These are phyloP conservation scores for Patagioenas fasciata DNA, from an alignment of 2,113 vertebrate species.

Conservation along the genomic window DNA sequence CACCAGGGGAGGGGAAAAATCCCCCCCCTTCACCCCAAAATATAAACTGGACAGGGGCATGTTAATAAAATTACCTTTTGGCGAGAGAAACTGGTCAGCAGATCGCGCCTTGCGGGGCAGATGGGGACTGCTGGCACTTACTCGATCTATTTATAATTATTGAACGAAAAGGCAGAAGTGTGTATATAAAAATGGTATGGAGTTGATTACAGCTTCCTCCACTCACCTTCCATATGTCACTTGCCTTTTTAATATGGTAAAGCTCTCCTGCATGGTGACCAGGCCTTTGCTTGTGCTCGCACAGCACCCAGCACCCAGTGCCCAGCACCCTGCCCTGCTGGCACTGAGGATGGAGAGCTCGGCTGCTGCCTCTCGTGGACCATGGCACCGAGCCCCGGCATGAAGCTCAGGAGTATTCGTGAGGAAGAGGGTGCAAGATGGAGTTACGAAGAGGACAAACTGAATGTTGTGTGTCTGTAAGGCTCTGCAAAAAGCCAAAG, in stretches of 20 bases:
- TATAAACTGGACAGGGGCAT: background rate
- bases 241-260: slow-evolving; percentile 62
- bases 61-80: slow-evolving; percentile 6
- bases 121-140: slow-evolving; percentile 69
- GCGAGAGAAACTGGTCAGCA: slow-evolving; percentile 44
- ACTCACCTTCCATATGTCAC: slow-evolving; percentile 68
- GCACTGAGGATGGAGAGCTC: background rate
- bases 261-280: slow-evolving; percentile 17
- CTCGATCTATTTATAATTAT: slow-evolving; percentile 71
- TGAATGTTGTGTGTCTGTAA: accelerated
- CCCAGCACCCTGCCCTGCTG: background rate
- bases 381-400: background rate
- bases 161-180: slow-evolving; percentile 67
- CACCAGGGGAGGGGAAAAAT: background rate
- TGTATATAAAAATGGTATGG: slow-evolving; percentile 67
- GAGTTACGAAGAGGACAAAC: background rate
- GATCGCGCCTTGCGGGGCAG: slow-evolving; percentile 38
- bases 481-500: background rate
- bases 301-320: background rate
- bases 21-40: slow-evolving; percentile 29
- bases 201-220: slow-evolving; percentile 68
- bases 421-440: background rate
- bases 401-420: background rate
- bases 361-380: background rate
- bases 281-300: background rate